phyloP scores from a whole-genome alignment of 1,140 invertebrate species.

The Zaprionus camerounensis region DNA sequence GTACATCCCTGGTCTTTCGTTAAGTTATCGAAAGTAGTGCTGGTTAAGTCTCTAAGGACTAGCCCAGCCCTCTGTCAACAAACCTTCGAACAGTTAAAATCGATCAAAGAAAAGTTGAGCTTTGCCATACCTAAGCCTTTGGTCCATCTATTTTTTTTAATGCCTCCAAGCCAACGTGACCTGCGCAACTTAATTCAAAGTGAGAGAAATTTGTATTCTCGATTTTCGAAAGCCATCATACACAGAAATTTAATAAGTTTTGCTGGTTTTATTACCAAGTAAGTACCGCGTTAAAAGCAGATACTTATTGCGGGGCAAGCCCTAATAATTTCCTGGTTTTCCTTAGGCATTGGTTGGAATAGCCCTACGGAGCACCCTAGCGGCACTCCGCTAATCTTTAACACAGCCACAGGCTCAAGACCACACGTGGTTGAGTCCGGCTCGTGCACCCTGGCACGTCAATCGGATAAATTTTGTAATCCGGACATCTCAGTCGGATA shows the following conservation, averaged over 20 bases:
- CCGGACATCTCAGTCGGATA: background rate
- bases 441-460: background rate
- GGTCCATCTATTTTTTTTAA: no score
- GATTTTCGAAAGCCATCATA: background rate
- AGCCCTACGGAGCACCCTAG: background rate
- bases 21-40: no score
- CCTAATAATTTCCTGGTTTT: background rate
- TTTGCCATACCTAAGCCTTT: no score
- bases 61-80: no score
- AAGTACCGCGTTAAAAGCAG: background rate
- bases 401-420: background rate
- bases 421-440: background rate
- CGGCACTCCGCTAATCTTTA: background rate
- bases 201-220: no score
- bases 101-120: no score
- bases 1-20: no score
- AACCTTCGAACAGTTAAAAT: no score
- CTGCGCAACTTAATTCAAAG: no score
- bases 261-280: background rate
- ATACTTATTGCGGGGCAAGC: background rate
- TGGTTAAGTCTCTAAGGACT: no score
- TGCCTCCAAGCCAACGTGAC: no score
- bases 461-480: background rate
- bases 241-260: background rate
- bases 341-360: background rate